Base-by-base conservation (phyloP, 53 echinoderm and acorn worm genomes). In the Henricia sp. region DNA sequence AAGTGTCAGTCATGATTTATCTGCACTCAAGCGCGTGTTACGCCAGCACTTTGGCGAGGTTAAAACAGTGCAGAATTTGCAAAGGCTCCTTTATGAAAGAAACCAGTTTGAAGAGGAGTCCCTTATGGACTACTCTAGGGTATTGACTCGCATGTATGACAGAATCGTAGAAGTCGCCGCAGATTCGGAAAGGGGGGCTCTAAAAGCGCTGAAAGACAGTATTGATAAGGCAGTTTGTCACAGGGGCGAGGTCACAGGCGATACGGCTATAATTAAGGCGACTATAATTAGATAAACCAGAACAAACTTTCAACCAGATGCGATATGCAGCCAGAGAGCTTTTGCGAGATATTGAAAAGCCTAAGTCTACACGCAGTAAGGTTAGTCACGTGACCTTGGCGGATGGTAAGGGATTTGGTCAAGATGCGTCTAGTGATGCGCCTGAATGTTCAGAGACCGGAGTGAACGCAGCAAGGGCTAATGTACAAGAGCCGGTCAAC, bases 141-240 rank as follows among this genome's bases (percentile, higher is more conserved):
- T 33, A 62, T 17, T 66, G 4, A 55, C 21, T 4, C 13, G 56
- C 13, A 55, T 55, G 4, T 23, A 55, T 55, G 48, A 46, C 14
- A 46, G 48, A 14, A 46, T 46, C 29, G 3, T 59, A 28, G 29
- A 59, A 30, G 59, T 59, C 3, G 59, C 59, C 10, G 4, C 11
- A 12, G 55, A 55, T 11, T 16, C 9, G 11, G 55, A 55, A 55
- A 55, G 32, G 33, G 14, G 19, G 38, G 13, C 66, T 2, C 19
- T 66, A 4, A 25, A 19, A 14, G 66, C 37, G 14, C 19, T 74
- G 54, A 52, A 38, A 20, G 74, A 74, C 16, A 16, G 55, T 55
- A n/a, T 35, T 74, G 30, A 74, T 53, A 29, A 37, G 55, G 32
- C 52, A 55, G 33, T 74, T 74, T 20, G 52, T 74, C 2, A 1